phyloP scores from a whole-genome alignment of 2,797 vertebrate genomes.

The Acipenser oxyrinchus region DNA sequence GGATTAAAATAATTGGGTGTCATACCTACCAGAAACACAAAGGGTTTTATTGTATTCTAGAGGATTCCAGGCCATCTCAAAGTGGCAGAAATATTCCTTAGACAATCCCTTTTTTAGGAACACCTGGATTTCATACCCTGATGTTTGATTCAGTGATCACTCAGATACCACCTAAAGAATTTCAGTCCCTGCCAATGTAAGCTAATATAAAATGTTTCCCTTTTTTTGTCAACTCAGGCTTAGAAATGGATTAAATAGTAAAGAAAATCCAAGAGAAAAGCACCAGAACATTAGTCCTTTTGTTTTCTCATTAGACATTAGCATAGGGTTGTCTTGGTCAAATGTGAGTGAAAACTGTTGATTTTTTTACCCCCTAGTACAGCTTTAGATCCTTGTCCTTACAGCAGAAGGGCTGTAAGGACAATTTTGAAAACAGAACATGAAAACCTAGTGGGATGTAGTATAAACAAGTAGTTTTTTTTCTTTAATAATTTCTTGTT shows the following conservation, averaged over 20 bases:
- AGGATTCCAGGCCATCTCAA: slow-evolving; percentile 24
- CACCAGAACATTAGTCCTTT: slow-evolving; percentile 77
- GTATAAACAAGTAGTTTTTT: slow-evolving; percentile 48
- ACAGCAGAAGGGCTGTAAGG: slow-evolving; percentile 64
- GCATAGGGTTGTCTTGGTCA: slow-evolving; percentile 79
- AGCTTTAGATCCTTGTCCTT: slow-evolving; percentile 59
- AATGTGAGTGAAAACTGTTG: slow-evolving; percentile 72
- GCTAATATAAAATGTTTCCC: slow-evolving; percentile 51
- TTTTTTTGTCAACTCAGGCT: slow-evolving; percentile 78
- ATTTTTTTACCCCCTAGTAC: slow-evolving; percentile 54
- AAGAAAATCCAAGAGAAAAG: slow-evolving; percentile 42
- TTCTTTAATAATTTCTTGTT: slow-evolving; percentile 36
- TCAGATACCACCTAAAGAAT: slow-evolving; percentile 23
- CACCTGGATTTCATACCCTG: slow-evolving; percentile 4
- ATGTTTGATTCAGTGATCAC: slow-evolving; percentile 20
- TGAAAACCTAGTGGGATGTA: slow-evolving; percentile 3
- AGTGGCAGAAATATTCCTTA: slow-evolving; percentile 7
- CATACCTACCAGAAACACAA: slow-evolving; percentile 20
- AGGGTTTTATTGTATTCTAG: slow-evolving; percentile 45
- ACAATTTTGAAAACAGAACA: slow-evolving; percentile 45
- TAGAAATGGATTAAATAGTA: slow-evolving; percentile 81
- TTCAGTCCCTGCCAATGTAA: slow-evolving; percentile 64
- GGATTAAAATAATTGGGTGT: slow-evolving; percentile 11
- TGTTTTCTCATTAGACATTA: slow-evolving; percentile 72
- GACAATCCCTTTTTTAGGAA: slow-evolving; percentile 23